Evolutionary conservation across 2,888 invertebrate genomes (phyloP), one percentile per base, ranked within the genome.

Genomic region (Xestia rhomboidea): DNA sequence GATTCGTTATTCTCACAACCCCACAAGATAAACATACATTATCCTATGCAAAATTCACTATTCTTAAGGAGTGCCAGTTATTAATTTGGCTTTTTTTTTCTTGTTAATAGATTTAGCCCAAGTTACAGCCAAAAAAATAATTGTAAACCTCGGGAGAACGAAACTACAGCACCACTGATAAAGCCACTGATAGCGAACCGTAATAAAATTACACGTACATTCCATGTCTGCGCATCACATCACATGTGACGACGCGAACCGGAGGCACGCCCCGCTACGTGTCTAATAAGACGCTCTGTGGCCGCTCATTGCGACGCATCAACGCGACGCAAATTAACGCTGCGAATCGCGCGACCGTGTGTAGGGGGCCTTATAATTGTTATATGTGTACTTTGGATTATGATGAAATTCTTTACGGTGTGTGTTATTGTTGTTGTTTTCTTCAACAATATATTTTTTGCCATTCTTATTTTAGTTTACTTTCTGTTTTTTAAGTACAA

Each of bases 221-320:
- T 89, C 87, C 86, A 87, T 82, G 86, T 89, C 85, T 90, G 89
- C 86, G 85, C 90, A 86, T 92, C 91, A 90, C 90, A 91, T 93
- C 91, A 92, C 91, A 93, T 92, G 88, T 92, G 92, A 91, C 89
- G 92, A 86, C 89, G 87, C 88, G 87, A 89, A 90, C 91, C 89
- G 91, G 90, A 91, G 91, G 92, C 94, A 93, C 94, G 94, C 93
- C 91, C 88, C 92, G 90, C 92, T 94, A 94, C 95, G 95, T 95
- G 95, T 93, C 93, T 95, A 95, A 95, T 95, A 95, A 95, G 95
- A 94, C 93, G 93, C 93, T 93, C 91, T 93, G 94, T 90, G 94
- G 93, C 92, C 94, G 94, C 94, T 92, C 92, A 91, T 93, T 91
- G 92, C 91, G 90, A 86, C 83, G 86, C 91, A 89, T 89, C 89